Evolutionary conservation across 2,888 invertebrate genomes (phyloP).

Genomic region (Blera fallax): DNA sequence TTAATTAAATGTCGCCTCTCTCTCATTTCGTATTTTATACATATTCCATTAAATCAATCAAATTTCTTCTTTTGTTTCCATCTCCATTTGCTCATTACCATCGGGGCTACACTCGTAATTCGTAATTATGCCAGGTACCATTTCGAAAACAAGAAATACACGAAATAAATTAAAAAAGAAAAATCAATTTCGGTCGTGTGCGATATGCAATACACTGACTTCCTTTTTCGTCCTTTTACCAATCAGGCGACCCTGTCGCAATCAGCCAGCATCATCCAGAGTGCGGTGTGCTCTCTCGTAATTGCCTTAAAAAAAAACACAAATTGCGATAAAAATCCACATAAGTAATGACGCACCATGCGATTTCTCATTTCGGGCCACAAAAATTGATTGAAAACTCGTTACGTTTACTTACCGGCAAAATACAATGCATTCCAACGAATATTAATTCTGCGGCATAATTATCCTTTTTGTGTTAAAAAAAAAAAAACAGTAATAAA

Average conservation of each 20-base stretch:
- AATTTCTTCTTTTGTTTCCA: background rate
- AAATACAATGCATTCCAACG: background rate
- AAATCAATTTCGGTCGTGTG: background rate
- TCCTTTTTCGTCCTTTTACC: background rate
- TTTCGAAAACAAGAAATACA: no score
- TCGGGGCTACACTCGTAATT: background rate
- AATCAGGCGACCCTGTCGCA: conserved; percentile 15
- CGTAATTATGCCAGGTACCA: background rate
- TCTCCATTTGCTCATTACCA: background rate
- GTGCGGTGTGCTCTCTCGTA: background rate
- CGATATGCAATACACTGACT: background rate
- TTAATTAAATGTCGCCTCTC: background rate
- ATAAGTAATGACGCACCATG: background rate
- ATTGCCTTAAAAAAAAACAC: conserved; percentile 5
- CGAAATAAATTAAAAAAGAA: background rate
- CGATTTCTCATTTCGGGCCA: background rate
- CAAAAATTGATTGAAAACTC: conserved; percentile 15
- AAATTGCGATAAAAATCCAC: background rate
- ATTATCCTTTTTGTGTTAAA: conserved; percentile 3
- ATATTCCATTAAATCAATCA: background rate
- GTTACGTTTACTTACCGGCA: conserved; percentile 1
- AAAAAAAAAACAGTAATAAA: background rate
- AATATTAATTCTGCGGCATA: conserved; percentile 15
- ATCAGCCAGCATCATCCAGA: conserved; percentile 1
- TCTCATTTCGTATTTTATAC: background rate